Conservation (phyloP, 2,797 vertebrate genomes). For the Myripristis jacobus region DNA sequence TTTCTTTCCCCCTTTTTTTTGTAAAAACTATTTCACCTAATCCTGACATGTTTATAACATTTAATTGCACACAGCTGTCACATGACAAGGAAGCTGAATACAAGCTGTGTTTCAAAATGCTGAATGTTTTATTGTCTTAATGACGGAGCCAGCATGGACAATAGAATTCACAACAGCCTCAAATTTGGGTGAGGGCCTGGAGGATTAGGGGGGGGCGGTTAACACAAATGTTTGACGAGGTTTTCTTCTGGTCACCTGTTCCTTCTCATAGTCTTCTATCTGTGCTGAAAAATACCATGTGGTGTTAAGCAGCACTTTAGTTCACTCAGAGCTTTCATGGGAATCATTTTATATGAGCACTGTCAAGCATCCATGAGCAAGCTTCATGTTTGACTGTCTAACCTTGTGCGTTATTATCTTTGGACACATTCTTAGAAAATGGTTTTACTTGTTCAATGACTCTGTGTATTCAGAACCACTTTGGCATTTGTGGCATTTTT, state of each 20-base stretch:
- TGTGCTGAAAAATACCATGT: too few species aligned
- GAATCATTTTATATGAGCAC: background rate
- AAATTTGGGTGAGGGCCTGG: conserved; percentile 26
- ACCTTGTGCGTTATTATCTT: too few species aligned
- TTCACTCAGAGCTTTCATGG: background rate
- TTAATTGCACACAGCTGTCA: background rate
- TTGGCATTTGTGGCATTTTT: too few species aligned
- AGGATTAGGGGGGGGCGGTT: background rate
- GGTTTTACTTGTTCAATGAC: too few species aligned
- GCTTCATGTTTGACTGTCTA: too few species aligned
- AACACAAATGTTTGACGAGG: background rate
- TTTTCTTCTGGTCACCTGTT: background rate
- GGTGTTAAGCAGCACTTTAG: too few species aligned
- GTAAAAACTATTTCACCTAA: background rate
- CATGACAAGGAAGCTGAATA: background rate
- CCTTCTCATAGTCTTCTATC: background rate
- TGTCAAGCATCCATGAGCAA: too few species aligned
- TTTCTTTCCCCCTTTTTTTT: background rate
- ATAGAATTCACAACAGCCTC: conserved; percentile 28
- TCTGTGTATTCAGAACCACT: too few species aligned
- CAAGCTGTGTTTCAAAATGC: background rate
- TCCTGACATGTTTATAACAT: conserved; percentile 14
- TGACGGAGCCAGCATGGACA: conserved; percentile 21
- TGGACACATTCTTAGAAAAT: too few species aligned
- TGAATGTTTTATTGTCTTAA: conserved; percentile 18